Conservation (phyloP, 2,113 vertebrate species). For the Junco hyemalis region DNA sequence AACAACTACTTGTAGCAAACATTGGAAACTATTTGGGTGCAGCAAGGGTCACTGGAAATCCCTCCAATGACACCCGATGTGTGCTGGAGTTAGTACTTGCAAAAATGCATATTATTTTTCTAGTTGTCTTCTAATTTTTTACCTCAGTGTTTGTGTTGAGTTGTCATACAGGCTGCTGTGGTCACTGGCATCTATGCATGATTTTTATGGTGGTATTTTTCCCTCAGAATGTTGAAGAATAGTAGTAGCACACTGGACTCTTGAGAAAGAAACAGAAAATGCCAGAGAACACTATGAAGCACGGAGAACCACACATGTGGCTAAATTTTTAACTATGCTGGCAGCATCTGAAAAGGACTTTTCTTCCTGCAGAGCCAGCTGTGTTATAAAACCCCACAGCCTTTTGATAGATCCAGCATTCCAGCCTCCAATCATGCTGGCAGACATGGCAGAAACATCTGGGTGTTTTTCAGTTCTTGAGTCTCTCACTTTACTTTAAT, state of each 20-base stretch:
- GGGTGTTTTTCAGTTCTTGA: neutral
- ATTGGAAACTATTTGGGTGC: neutral
- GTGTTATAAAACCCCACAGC: neutral
- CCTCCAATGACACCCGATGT: neutral
- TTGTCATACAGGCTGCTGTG: neutral
- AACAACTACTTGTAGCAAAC: neutral
- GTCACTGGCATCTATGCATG: neutral
- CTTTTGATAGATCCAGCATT: neutral
- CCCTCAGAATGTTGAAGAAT: neutral
- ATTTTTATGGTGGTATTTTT: neutral
- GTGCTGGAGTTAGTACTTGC: neutral
- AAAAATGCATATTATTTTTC: neutral
- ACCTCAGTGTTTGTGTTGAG: neutral
- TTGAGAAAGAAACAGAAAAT: neutral
- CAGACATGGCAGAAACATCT: fast-evolving
- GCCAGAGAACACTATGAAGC: neutral
- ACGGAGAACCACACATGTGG: neutral
- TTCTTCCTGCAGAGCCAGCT: neutral
- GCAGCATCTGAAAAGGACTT: neutral
- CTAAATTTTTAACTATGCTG: neutral
- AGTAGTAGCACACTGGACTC: neutral
- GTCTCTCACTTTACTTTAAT: neutral
- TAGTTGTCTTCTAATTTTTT: neutral
- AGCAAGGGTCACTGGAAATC: neutral
- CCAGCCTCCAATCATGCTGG: neutral